A percentile compares a stretch with the other conserved stretches of the same genome.
Evolutionary conservation across 2,888 invertebrate genomes (phyloP).

Genomic region (Galerucella pusilla): DNA sequence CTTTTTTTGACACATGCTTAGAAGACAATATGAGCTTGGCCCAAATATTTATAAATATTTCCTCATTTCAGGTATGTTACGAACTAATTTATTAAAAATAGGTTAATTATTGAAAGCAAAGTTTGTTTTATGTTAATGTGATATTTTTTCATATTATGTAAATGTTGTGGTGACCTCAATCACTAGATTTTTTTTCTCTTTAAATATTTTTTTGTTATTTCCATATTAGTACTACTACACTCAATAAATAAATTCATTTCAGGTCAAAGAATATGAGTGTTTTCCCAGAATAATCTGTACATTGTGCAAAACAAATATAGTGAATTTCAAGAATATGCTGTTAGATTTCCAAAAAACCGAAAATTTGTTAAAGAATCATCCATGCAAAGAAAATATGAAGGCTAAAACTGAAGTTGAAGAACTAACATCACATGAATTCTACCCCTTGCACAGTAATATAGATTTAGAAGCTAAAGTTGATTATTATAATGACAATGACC

Average conservation of each 20-base stretch:
- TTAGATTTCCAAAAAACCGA: conserved; percentile 33
- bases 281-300: conserved; percentile 31
- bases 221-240: neutral
- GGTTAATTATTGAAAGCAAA: neutral
- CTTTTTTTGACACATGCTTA: conserved; percentile 31
- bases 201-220: neutral
- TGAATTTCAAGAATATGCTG: conserved; percentile 35
- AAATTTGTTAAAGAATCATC: conserved; percentile 14
- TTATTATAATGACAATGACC: conserved; percentile 11
- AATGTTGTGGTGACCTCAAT: neutral
- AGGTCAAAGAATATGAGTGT: conserved; percentile 27
- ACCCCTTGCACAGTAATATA: neutral
- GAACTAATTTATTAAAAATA: neutral
- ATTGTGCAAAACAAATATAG: conserved; percentile 26
- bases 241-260: neutral
- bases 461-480: conserved; percentile 10
- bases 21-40: conserved; percentile 32
- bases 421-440: neutral
- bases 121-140: too few relatives aligned
- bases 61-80: conserved; percentile 27
- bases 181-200: neutral
- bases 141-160: too few relatives aligned
- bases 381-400: conserved; percentile 6
- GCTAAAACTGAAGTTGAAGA: conserved; percentile 3
- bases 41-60: conserved; percentile 32